Conservation (phyloP, 2,797 vertebrate species). For the Pelobates cultripes region DNA sequence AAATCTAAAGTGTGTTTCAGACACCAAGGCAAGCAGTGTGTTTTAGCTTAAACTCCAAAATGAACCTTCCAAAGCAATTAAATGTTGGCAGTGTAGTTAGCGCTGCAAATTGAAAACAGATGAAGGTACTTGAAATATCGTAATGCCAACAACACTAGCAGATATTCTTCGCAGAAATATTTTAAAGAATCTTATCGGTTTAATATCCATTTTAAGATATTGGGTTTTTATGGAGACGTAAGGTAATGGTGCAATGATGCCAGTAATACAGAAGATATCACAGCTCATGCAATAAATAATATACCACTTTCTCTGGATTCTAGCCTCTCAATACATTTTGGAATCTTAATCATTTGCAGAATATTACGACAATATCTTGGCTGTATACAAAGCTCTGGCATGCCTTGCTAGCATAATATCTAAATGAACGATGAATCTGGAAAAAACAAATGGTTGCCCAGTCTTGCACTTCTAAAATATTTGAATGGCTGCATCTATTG, state of each 20-base stretch:
- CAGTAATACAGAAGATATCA: too few relatives aligned
- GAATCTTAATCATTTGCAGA: too few relatives aligned
- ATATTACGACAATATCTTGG: neutral
- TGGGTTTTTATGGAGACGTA: too few relatives aligned
- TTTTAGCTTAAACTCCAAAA: slow-evolving; percentile 14
- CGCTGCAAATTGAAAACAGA: slow-evolving; percentile 28
- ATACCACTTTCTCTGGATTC: too few relatives aligned
- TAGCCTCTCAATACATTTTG: too few relatives aligned
- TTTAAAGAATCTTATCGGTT: neutral
- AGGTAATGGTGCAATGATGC: too few relatives aligned
- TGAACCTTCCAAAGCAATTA: slow-evolving; percentile 32
- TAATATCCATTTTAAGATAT: too few relatives aligned
- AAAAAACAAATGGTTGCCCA: too few relatives aligned
- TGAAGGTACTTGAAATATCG: neutral
- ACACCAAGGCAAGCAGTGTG: slow-evolving; percentile 33
- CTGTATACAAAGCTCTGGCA: neutral
- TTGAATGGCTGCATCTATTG: too few relatives aligned
- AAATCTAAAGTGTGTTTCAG: slow-evolving; percentile 26
- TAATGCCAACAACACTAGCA: slow-evolving; percentile 8
- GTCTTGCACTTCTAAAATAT: too few relatives aligned
- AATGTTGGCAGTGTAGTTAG: slow-evolving; percentile 21
- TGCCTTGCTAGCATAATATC: neutral
- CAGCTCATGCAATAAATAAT: too few relatives aligned
- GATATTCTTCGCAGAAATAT: neutral
- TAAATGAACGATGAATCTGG: neutral